phyloP scores from a whole-genome alignment of 1,140 invertebrate species.

The Phenacoccus solenopsis region DNA sequence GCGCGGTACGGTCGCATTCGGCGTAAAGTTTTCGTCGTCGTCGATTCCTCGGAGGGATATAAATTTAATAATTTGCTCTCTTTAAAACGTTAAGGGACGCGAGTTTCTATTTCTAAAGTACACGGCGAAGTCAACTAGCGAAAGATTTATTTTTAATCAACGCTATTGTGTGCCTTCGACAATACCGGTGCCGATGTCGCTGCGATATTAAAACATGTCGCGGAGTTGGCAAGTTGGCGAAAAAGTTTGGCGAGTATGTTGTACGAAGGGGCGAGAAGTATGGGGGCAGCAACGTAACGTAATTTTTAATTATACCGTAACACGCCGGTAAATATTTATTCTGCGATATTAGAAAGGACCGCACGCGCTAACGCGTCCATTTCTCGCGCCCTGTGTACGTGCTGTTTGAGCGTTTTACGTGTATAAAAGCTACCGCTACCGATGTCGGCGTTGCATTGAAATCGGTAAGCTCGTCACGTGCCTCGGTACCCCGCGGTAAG shows the following conservation, averaged over 20 bases:
- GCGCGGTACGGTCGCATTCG: too few species aligned
- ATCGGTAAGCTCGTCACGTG: too few species aligned
- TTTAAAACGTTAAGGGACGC: not conserved
- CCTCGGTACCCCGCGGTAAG: too few species aligned
- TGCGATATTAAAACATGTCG: not conserved
- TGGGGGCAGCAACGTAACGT: not conserved
- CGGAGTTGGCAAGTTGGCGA: too few species aligned
- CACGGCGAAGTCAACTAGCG: not conserved
- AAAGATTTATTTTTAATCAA: constrained; percentile 4
- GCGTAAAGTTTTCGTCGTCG: not conserved
- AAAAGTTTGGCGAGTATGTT: too few species aligned
- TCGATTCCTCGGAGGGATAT: not conserved
- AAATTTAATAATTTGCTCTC: constrained; percentile 3
- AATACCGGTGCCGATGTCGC: not conserved
- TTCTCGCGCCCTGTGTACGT: too few species aligned
- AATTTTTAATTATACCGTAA: not conserved
- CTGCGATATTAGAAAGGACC: not conserved
- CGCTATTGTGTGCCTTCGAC: not conserved
- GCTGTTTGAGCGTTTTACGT: too few species aligned
- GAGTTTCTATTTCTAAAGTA: too few species aligned
- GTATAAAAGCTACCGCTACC: too few species aligned
- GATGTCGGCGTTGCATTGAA: too few species aligned
- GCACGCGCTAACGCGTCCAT: not conserved
- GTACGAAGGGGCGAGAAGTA: too few species aligned
- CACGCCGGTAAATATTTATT: not conserved